Conservation (phyloP, 2,797 vertebrate genomes). For the Gymnothorax reevesii region DNA sequence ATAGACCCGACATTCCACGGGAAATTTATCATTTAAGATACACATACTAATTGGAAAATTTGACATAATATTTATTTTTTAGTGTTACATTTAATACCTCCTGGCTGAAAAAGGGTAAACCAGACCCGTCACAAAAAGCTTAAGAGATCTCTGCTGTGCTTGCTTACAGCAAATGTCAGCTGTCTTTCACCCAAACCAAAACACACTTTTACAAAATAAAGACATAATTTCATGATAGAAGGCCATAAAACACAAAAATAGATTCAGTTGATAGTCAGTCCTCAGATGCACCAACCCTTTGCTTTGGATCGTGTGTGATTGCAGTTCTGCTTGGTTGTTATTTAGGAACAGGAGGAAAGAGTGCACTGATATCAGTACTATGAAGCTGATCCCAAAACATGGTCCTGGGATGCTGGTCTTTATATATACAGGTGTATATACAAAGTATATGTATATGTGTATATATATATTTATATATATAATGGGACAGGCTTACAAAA, state of each 20-base stretch:
- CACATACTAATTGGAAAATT: conserved; percentile 15
- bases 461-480: no score
- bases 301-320: not conserved
- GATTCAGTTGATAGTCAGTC: not conserved
- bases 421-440: no score
- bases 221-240: not conserved
- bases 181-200: not conserved
- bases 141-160: not conserved
- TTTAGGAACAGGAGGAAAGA: no score
- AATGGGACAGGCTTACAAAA: no score
- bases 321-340: not conserved
- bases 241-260: not conserved
- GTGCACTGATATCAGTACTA: no score
- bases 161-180: not conserved
- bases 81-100: not conserved
- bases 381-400: no score
- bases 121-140: not conserved
- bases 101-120: conserved; percentile 27
- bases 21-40: conserved; percentile 33
- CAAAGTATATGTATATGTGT: no score
- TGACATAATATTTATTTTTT: conserved; percentile 35
- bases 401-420: no score
- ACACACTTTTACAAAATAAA: not conserved
- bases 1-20: conserved; percentile 31
- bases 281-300: not conserved